phyloP scores from a whole-genome alignment of 2,888 invertebrate species.

The Alcis repandata region DNA sequence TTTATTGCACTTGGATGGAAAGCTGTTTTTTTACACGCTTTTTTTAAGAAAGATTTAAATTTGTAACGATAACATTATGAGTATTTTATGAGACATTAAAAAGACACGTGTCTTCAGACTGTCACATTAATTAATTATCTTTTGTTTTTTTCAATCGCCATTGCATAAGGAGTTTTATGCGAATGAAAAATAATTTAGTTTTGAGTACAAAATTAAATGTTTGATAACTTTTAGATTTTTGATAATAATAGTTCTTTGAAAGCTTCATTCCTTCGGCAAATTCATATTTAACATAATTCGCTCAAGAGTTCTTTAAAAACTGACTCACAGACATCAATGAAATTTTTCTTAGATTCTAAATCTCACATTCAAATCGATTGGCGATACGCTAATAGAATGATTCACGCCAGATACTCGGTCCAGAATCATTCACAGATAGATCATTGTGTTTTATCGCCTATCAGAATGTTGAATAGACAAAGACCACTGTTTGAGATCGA shows the following conservation, averaged over 20 bases:
- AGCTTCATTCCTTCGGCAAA: too few species aligned
- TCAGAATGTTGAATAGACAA: conserved; percentile 76
- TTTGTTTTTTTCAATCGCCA: too few species aligned
- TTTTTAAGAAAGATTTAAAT: conserved; percentile 2
- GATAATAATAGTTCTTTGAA: too few species aligned
- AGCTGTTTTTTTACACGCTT: too few species aligned
- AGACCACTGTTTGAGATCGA: conserved; percentile 73
- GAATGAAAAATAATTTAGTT: neutral
- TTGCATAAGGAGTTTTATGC: neutral
- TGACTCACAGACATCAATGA: conserved; percentile 29
- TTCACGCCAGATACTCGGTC: conserved; percentile 34
- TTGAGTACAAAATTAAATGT: neutral
- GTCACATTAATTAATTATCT: neutral
- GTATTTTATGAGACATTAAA: conserved; percentile 4
- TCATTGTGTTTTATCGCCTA: conserved; percentile 57
- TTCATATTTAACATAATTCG: neutral
- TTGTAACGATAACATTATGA: conserved; percentile 4
- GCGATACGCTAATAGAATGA: conserved; percentile 34
- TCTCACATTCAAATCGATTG: conserved; percentile 16
- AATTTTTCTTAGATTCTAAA: conserved; percentile 28
- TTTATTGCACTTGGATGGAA: conserved; percentile 29
- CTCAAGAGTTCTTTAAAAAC: conserved; percentile 7
- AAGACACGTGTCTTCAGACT: neutral
- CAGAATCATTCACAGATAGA: conserved; percentile 46
- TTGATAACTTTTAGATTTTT: neutral